Base-by-base conservation (phyloP, 2,797 vertebrate genomes). In the Argya squamiceps region DNA sequence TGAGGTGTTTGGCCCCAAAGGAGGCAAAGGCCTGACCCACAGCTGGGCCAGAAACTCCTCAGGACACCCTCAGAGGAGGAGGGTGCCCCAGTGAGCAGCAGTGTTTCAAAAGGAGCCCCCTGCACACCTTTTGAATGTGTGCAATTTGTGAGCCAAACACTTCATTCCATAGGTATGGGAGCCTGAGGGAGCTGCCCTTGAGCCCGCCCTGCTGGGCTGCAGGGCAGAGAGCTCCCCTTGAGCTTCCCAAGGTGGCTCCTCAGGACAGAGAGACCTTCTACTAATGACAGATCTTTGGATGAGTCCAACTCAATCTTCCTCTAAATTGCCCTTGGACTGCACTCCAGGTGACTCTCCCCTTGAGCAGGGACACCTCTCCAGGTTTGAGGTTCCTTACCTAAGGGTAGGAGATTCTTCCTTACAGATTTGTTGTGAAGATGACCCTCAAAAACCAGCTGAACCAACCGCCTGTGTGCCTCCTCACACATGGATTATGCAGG, bases 71-170 rank as follows among this genome's bases (percentile, higher is more conserved):
- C 16, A 49, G 36, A 41, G 32, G 47, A 49, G 55, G 15, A 34
- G 39, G 18, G 12, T 19, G 62, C 6, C 27, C 19, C 60, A 16
- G 53, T 6, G 34, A 53, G 60, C 77, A 68, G 49, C 69, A 46
- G 1, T 22, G 53, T 29, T n/a, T n/a, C n/a, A n/a, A 11, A 1
- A 7, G 30, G 26, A 47, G 27, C 4, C 8, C n/a, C 18, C 41
- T 10, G 47, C 7, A 26, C 0, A 8, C 9, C 17, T 62, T 39
- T 6, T 3, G 1, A 34, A 2, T 3, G 1, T 1, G 0, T 20
- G 29, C 2, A 1, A 8, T 17, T 3, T 37, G 18, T 2, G 30
- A 52, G 43, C n/a, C 36, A 44, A 63, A 27, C 16, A 4, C 10
- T 22, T 41, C 14, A n/a, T 16, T 18, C 16, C 32, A 44, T 1